A percentile compares a stretch with the other conserved stretches of the same genome.
Conservation (phyloP, 2,888 invertebrate genomes). For the Pachycephus smyrnensis region DNA sequence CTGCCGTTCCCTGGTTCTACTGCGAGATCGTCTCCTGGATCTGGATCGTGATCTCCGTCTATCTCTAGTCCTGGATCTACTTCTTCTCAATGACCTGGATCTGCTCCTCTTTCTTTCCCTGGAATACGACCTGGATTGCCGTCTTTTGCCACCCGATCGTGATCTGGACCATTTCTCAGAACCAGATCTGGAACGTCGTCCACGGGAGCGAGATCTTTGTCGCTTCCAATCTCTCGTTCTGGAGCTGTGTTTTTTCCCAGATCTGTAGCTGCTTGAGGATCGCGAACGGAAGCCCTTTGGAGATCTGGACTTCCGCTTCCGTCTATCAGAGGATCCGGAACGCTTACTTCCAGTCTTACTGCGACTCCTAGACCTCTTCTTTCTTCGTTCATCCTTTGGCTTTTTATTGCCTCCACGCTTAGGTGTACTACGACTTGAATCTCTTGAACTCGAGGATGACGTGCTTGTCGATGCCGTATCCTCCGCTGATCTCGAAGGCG, state of each 20-base stretch:
- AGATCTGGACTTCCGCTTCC: slow-evolving; percentile 41
- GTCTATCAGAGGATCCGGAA: slow-evolving; percentile 30
- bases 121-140: slow-evolving; percentile 34
- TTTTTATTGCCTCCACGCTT: slow-evolving; percentile 34
- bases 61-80: slow-evolving; percentile 33
- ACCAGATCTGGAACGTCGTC: slow-evolving; percentile 42
- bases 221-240: slow-evolving; percentile 49
- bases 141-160: slow-evolving; percentile 48
- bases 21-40: slow-evolving; percentile 35
- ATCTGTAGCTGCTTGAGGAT: slow-evolving; percentile 52
- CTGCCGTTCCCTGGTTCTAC: slow-evolving; percentile 45
- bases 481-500: slow-evolving; percentile 42
- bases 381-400: slow-evolving; percentile 28
- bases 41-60: slow-evolving; percentile 47
- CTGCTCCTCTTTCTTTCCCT: slow-evolving; percentile 46
- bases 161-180: slow-evolving; percentile 51
- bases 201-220: slow-evolving; percentile 39
- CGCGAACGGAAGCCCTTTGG: slow-evolving; percentile 51
- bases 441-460: slow-evolving; percentile 35
- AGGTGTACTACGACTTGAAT: slow-evolving; percentile 41
- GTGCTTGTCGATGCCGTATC: slow-evolving; percentile 43
- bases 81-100: slow-evolving; percentile 14
- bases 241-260: slow-evolving; percentile 43
- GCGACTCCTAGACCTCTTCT: slow-evolving; percentile 3
- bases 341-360: slow-evolving; percentile 30